Conservation (phyloP, 2,888 invertebrate genomes). For the Athetis lepigone region DNA sequence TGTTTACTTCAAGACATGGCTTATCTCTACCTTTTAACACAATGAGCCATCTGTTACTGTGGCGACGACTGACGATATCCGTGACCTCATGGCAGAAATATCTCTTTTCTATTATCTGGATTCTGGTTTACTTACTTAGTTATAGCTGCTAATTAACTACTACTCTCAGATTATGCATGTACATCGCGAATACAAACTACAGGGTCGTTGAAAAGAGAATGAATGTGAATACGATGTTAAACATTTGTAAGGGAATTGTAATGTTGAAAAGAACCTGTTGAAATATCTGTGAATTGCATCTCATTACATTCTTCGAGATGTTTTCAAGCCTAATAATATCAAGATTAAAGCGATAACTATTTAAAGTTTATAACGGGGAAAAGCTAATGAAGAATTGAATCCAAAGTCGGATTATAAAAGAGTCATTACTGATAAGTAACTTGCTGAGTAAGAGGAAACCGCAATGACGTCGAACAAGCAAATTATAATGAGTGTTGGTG, state of each 20-base stretch:
- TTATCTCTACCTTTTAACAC: conserved; percentile 79
- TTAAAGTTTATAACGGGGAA: conserved; percentile 25
- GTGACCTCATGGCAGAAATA: conserved; percentile 76
- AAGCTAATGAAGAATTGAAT: conserved; percentile 31
- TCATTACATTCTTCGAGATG: conserved; percentile 4
- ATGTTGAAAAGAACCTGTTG: conserved; percentile 26
- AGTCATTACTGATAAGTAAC: conserved; percentile 48
- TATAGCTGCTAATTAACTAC: conserved; percentile 43
- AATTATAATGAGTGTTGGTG: conserved; percentile 53
- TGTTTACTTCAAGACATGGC: conserved; percentile 69
- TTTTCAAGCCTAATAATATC: conserved; percentile 18
- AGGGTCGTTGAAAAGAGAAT: conserved; percentile 20
- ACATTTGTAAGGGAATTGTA: conserved; percentile 6
- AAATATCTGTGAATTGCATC: conserved; percentile 12
- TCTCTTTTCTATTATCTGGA: conserved; percentile 58
- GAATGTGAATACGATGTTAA: conserved; percentile 22
- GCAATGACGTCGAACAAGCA: conserved; percentile 40
- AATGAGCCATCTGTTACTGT: conserved; percentile 82
- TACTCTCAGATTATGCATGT: conserved; percentile 22
- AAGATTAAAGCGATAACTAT: conserved; percentile 25
- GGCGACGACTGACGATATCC: conserved; percentile 82
- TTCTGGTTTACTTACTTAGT: conserved; percentile 47
- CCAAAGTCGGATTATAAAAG: conserved; percentile 19
- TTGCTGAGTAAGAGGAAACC: conserved; percentile 29
- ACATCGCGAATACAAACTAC: conserved; percentile 18